Percentiles rank a stretch among this genome's conserved stretches.
These are phyloP conservation scores for Ploceus nigricollis DNA, from an alignment of 2,113 vertebrate genomes.

Conservation along the genomic window DNA sequence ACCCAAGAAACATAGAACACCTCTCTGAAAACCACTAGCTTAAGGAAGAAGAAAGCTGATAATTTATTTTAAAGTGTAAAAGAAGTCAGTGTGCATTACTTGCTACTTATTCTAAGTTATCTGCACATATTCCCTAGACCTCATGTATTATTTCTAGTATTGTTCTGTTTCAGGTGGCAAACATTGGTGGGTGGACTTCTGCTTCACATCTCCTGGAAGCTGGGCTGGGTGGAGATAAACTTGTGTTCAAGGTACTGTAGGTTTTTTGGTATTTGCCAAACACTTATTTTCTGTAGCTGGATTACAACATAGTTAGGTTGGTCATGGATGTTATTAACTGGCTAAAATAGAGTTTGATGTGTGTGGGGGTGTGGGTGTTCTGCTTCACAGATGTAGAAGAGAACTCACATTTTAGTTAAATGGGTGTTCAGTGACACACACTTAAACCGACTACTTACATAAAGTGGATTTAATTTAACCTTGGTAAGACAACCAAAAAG, in stretches of 20 bases:
- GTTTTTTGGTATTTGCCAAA: not conserved
- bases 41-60: not conserved
- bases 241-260: conserved; percentile 78
- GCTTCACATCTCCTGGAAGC: conserved; percentile 84
- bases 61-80: not conserved
- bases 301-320: not conserved
- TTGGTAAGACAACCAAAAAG: not conserved
- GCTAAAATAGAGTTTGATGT: not conserved
- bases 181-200: conserved; percentile 83
- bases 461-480: not conserved
- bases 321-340: not conserved
- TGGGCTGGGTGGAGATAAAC: conserved; percentile 90
- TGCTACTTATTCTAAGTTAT: not conserved
- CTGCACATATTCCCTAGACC: not conserved
- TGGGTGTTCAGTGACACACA: not conserved
- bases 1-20: not conserved
- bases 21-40: not conserved
- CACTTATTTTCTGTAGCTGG: not conserved
- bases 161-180: conserved; percentile 86
- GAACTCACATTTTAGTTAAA: not conserved
- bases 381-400: not conserved
- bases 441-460: not conserved
- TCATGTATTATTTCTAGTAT: not conserved
- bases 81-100: not conserved
- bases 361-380: not conserved